Conservation (phyloP, 2,888 invertebrate species). For the Polyploca ridens region DNA sequence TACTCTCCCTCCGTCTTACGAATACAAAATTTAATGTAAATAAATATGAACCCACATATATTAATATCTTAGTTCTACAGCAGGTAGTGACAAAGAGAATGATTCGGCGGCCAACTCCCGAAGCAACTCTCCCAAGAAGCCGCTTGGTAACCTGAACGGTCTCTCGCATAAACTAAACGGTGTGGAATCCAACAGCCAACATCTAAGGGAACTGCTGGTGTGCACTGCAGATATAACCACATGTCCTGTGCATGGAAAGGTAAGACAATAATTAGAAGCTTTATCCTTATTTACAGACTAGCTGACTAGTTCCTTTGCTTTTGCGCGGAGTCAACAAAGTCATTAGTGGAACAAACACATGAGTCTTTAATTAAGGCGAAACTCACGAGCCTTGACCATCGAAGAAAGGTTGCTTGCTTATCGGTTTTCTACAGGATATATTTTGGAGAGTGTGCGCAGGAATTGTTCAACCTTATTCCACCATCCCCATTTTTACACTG, state of each 20-base stretch:
- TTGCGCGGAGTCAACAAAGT: no score
- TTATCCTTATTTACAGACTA: neutral
- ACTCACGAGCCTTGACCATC: no score
- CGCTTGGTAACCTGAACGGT: conserved; percentile 62
- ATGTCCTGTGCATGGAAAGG: conserved; percentile 90
- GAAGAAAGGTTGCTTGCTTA: no score
- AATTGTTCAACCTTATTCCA: no score
- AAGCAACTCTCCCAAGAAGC: conserved; percentile 73
- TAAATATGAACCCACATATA: neutral
- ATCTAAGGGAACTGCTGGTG: conserved; percentile 82
- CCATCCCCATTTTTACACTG: no score
- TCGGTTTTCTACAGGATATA: no score
- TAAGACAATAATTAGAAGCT: conserved; percentile 21
- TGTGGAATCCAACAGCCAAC: conserved; percentile 59
- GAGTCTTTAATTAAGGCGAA: no score
- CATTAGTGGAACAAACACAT: no score
- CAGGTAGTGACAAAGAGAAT: conserved; percentile 89
- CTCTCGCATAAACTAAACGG: conserved; percentile 59
- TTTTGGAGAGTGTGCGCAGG: no score
- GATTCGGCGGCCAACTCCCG: conserved; percentile 75
- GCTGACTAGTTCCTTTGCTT: no score
- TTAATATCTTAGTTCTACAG: conserved; percentile 31
- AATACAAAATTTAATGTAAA: no score
- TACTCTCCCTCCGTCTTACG: no score
- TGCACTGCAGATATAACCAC: conserved; percentile 88